A percentile compares a stretch with the other conserved stretches of the same genome.
Evolutionary conservation across 2,888 invertebrate species (phyloP).

Genomic region (Vesta saturnalis): DNA sequence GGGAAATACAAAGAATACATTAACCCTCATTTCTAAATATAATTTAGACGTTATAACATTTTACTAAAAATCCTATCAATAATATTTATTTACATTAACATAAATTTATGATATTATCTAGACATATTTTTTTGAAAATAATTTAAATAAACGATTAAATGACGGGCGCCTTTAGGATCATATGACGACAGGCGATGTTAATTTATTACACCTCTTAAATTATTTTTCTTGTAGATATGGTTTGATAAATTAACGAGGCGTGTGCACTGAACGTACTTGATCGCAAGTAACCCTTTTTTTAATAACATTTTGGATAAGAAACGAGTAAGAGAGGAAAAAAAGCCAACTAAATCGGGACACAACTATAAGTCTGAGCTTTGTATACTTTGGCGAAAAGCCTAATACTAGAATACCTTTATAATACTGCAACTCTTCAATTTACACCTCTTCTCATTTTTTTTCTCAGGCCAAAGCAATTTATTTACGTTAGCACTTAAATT

Average conservation of each 20-base stretch:
- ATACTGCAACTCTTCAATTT: constrained; percentile 50
- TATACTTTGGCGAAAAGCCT: constrained; percentile 45
- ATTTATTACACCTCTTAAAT: constrained; percentile 16
- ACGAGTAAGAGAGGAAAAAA: constrained; percentile 17
- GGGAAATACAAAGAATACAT: constrained; percentile 25
- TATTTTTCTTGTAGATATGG: constrained; percentile 2
- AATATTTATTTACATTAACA: constrained; percentile 21
- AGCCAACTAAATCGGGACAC: constrained; percentile 36
- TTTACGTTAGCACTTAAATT: constrained; percentile 17
- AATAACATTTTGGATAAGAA: constrained; percentile 1
- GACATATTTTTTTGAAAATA: constrained; percentile 1
- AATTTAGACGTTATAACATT: constrained; percentile 18
- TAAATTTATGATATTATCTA: constrained; percentile 23
- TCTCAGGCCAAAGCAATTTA: constrained; percentile 31
- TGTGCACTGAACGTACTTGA: not conserved
- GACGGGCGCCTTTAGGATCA: constrained; percentile 29
- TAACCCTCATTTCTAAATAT: constrained; percentile 33
- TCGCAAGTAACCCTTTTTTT: not conserved
- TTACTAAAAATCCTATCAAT: constrained; percentile 7
- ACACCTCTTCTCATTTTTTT: constrained; percentile 46
- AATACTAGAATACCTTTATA: constrained; percentile 47
- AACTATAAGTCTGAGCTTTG: constrained; percentile 44
- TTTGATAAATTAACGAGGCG: constrained; percentile 10
- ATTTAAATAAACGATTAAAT: constrained; percentile 13
- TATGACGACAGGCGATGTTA: constrained; percentile 19